Evolutionary conservation across 2,797 vertebrate genomes (phyloP), one percentile per base, ranked within the genome.

Genomic region (Anisognathus igniventris): DNA sequence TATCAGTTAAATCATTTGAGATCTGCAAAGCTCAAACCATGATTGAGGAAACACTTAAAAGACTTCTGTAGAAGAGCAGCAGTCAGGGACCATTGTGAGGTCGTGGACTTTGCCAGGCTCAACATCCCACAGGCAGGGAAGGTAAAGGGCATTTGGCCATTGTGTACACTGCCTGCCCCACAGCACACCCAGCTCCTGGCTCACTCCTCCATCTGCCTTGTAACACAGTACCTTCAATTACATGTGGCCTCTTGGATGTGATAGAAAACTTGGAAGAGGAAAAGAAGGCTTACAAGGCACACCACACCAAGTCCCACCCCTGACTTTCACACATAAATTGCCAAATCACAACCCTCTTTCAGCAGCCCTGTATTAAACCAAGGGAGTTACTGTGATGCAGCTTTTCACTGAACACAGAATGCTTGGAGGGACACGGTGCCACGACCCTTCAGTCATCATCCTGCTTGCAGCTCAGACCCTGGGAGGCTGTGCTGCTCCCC

Each of bases 1-100:
- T 85, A 92, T 82, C 88, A 61, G 88, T 54, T 81, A 92, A 94
- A 94, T 67, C 17, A 30, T 47, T 92, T 92, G 85, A 86, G 92
- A 93, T 87, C 88, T 79, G 48, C 51, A 79, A 82, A 82, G 74
- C 45, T 87, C 86, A 90, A 95, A 70, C 60, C 48, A 35, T 18
- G 44, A 45, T 17, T 76, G 40, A 74, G 90, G 86, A 95, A 96
- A 85, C 80, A 9, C 40, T 92, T 82, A 33, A 64, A 61, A 44
- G 75, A 9, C 27, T 89, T 68, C 66, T 78, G 50, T 35, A 37
- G 37, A 61, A 53, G 21, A 75, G 15, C 48, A 79, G 71, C 58
- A 83, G 42, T 35, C 76, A 78, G 24, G 28, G 58, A 54, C 47
- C 40, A 47, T 5, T 1, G 6, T 7, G 58, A 81, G 56, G 72